These are phyloP conservation scores for Callaeas wilsoni DNA, from an alignment of 2,113 vertebrate species.

Conservation along the genomic window DNA sequence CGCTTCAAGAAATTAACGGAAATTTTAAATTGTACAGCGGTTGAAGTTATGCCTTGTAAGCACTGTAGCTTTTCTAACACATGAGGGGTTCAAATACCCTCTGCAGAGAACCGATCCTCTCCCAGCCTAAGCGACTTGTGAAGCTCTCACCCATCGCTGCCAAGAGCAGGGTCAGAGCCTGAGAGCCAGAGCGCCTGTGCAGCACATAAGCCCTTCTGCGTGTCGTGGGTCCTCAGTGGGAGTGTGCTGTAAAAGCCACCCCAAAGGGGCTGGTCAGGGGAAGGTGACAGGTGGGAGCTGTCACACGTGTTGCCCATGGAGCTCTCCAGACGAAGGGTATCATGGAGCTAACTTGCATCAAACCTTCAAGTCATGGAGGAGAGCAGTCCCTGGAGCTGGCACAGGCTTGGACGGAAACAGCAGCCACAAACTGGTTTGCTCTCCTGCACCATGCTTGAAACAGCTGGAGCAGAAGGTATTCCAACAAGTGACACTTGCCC, in stretches of 20 bases:
- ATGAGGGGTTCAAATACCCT: background rate
- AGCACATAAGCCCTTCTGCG: fast-evolving
- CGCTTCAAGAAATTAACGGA: constrained; percentile 65
- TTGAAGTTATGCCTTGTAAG: constrained; percentile 34
- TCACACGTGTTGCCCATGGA: fast-evolving
- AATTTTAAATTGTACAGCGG: constrained; percentile 34
- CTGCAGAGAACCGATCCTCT: background rate
- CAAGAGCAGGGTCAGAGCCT: background rate
- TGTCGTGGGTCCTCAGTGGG: background rate
- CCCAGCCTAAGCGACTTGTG: fast-evolving
- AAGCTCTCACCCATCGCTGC: background rate
- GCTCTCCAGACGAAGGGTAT: background rate
- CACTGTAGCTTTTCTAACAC: background rate
- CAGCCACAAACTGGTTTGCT: background rate
- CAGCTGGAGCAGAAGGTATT: background rate
- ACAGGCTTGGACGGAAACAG: background rate
- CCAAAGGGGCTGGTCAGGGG: background rate
- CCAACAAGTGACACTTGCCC: background rate
- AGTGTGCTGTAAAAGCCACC: background rate
- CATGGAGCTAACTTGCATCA: fast-evolving
- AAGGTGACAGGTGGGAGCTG: background rate
- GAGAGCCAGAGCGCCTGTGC: background rate
- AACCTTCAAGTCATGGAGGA: background rate
- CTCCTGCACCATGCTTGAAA: background rate
- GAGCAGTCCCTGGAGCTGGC: background rate